Conservation (phyloP, 2,113 vertebrate species). For the Crotophaga sulcirostris region DNA sequence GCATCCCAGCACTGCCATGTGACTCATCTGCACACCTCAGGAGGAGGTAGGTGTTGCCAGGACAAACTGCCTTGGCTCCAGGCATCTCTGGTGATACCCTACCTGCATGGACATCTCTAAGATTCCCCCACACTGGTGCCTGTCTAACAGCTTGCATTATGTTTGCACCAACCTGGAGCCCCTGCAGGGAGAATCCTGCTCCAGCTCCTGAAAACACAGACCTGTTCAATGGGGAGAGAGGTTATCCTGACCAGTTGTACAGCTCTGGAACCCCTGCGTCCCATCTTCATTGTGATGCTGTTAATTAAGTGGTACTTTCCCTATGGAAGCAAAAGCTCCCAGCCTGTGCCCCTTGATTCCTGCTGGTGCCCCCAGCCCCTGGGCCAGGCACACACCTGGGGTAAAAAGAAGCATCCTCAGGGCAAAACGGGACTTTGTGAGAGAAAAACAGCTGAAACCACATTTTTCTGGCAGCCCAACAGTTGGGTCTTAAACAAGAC, state of each 20-base stretch:
- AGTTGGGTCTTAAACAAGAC: constrained; percentile 15
- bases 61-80: not conserved
- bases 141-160: accelerated
- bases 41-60: not conserved
- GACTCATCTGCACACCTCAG: accelerated
- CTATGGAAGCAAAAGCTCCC: not conserved
- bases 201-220: accelerated
- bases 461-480: constrained; percentile 48
- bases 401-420: not conserved
- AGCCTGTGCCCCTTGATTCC: accelerated
- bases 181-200: accelerated
- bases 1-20: accelerated
- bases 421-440: not conserved
- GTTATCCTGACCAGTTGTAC: not conserved
- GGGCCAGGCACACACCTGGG: not conserved
- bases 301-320: not conserved
- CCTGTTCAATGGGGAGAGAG: accelerated
- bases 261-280: accelerated
- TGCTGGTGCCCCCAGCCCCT: not conserved
- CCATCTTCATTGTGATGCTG: accelerated
- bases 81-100: accelerated
- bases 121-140: accelerated
- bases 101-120: not conserved
- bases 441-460: not conserved
- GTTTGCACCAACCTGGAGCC: not conserved